Conservation (phyloP, 2,888 invertebrate genomes). For the Smittia sp. region DNA sequence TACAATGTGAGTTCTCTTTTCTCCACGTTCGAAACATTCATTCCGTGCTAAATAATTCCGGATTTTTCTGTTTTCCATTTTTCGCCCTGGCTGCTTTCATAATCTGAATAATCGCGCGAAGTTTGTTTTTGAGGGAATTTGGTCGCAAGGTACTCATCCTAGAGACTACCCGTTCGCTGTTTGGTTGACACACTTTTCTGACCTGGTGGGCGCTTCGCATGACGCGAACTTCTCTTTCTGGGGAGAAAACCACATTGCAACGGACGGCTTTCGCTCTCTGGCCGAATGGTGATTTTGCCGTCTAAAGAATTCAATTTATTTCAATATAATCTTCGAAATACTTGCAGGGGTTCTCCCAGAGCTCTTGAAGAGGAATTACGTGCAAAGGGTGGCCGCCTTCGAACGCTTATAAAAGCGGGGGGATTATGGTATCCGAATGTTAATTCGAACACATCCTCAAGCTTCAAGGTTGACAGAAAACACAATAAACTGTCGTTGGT, state of each 20-base stretch:
- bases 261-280: constrained; percentile 82
- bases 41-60: background rate
- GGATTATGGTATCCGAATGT: constrained; percentile 89
- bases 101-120: constrained; percentile 48
- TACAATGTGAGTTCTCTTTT: constrained; percentile 65
- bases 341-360: constrained; percentile 82
- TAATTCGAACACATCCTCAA: constrained; percentile 76
- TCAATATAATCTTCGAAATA: background rate
- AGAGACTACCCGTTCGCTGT: constrained; percentile 89
- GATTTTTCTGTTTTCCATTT: background rate
- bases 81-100: background rate
- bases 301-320: constrained; percentile 8
- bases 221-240: constrained; percentile 85
- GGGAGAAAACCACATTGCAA: constrained; percentile 83
- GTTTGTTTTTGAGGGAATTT: constrained; percentile 87
- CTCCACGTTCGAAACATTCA: background rate
- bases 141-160: constrained; percentile 94
- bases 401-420: constrained; percentile 84
- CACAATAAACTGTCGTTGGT: constrained; percentile 84
- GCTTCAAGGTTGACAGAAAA: constrained; percentile 78
- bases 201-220: constrained; percentile 93
- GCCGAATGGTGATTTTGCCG: constrained; percentile 48
- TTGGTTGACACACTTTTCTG: constrained; percentile 94
- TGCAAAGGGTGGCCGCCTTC: constrained; percentile 69
- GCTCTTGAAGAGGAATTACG: constrained; percentile 86